Evolutionary conservation across 2,888 invertebrate species (phyloP).

Genomic region (Parnassius glacialis): DNA sequence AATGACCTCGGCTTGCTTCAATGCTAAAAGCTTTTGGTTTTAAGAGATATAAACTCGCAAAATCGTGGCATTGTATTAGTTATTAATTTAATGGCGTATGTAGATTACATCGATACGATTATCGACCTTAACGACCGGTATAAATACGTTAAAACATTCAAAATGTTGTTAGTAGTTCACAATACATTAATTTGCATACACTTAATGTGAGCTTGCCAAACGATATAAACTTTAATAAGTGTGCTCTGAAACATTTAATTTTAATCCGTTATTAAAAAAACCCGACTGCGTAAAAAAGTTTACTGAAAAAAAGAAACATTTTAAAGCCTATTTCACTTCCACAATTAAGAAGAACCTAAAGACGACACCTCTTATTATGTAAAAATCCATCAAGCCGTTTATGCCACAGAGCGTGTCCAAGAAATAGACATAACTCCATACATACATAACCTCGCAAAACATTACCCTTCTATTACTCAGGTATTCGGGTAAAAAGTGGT

Average conservation of each 20-base stretch:
- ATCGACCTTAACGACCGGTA: conserved; percentile 6
- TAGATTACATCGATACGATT: conserved; percentile 9
- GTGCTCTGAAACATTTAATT: background rate
- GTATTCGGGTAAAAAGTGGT: no score
- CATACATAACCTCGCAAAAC: no score
- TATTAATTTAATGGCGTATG: background rate
- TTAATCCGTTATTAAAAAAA: no score
- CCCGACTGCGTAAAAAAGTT: no score
- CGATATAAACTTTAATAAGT: background rate
- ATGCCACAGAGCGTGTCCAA: no score
- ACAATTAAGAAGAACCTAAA: no score
- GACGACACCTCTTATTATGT: no score
- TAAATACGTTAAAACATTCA: background rate
- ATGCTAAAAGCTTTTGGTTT: conserved; percentile 23
- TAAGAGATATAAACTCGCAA: conserved; percentile 18
- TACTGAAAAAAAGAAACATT: no score
- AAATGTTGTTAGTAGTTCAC: background rate
- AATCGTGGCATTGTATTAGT: conserved; percentile 7
- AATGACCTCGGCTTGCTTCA: conserved; percentile 12
- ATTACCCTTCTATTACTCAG: no score
- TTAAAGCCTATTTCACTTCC: no score
- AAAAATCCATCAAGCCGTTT: no score
- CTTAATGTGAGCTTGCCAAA: background rate
- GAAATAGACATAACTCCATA: no score
- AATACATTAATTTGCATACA: conserved; percentile 11